phyloP scores from a whole-genome alignment of 2,113 vertebrate genomes.

The Silurus glanis region DNA sequence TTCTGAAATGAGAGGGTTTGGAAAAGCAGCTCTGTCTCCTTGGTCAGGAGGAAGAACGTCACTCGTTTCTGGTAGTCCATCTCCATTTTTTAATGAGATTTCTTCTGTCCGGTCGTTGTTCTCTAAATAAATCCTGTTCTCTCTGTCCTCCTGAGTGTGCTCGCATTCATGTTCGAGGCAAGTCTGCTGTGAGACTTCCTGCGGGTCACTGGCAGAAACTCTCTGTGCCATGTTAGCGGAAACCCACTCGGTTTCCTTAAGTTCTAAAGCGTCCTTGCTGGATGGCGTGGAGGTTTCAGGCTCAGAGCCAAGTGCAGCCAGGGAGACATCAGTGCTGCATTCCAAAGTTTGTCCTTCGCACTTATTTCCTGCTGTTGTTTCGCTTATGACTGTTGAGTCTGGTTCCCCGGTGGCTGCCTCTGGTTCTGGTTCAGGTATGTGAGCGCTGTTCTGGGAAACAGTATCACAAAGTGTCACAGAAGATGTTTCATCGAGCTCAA shows the following conservation, averaged over 20 bases:
- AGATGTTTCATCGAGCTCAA: not conserved
- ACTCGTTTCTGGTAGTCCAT: not conserved
- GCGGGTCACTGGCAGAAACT: not conserved
- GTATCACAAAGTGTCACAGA: not conserved
- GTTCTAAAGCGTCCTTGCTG: slow-evolving; percentile 39
- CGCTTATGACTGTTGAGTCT: slow-evolving; percentile 6
- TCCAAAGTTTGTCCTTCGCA: slow-evolving; percentile 18
- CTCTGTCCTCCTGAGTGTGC: not conserved
- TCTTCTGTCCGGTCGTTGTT: not conserved
- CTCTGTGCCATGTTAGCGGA: not conserved
- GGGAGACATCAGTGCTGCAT: not conserved
- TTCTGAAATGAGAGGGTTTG: not conserved
- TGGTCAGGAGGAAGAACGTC: not conserved
- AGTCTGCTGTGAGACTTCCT: not conserved
- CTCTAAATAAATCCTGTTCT: not conserved
- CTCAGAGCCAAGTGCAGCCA: slow-evolving; percentile 33
- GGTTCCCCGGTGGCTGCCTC: slow-evolving; percentile 23
- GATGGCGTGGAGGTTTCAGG: slow-evolving; percentile 43
- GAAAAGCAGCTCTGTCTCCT: not conserved
- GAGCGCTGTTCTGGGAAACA: not conserved
- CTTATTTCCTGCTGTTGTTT: slow-evolving; percentile 20
- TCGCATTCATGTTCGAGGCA: not conserved
- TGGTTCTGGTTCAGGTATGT: slow-evolving; percentile 1
- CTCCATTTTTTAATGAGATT: not conserved
- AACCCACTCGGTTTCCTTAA: slow-evolving; percentile 27